These are phyloP conservation scores for Pseudorectes ferrugineus DNA, from an alignment of 2,113 vertebrate genomes.

Conservation along the genomic window DNA sequence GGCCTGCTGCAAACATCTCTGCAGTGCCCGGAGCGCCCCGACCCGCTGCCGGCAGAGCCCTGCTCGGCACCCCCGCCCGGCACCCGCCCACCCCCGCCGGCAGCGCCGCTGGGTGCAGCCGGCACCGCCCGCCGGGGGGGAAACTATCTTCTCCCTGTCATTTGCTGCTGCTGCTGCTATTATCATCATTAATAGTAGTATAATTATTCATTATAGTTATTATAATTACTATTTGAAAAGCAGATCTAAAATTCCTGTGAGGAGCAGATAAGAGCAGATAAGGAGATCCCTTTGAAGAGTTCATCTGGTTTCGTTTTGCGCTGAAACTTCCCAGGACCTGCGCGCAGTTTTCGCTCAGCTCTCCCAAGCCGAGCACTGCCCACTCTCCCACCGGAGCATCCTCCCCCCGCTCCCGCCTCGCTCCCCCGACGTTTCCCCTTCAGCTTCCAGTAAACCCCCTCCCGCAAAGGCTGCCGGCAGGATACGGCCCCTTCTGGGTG, in stretches of 20 bases:
- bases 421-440: neutral
- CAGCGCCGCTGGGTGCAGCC: neutral
- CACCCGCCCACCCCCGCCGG: neutral
- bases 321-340: slow-evolving; percentile 29
- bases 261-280: slow-evolving; percentile 43
- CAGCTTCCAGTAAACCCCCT: neutral
- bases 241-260: slow-evolving; percentile 3
- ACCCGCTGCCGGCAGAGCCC: neutral
- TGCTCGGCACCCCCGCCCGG: neutral
- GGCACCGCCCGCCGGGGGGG: neutral
- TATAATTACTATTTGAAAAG: neutral
- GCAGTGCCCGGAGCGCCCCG: neutral
- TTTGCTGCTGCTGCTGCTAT: neutral
- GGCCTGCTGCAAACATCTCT: neutral
- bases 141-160: neutral
- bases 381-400: neutral
- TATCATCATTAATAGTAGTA: neutral
- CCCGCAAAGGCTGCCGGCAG: neutral
- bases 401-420: neutral
- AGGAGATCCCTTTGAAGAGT: slow-evolving; percentile 52
- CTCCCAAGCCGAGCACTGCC: neutral
- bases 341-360: neutral
- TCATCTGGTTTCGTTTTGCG: slow-evolving; percentile 72
- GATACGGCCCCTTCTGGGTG: neutral
- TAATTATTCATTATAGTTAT: neutral